phyloP scores from a whole-genome alignment of 2,888 invertebrate genomes.

The Lathronympha strigana region DNA sequence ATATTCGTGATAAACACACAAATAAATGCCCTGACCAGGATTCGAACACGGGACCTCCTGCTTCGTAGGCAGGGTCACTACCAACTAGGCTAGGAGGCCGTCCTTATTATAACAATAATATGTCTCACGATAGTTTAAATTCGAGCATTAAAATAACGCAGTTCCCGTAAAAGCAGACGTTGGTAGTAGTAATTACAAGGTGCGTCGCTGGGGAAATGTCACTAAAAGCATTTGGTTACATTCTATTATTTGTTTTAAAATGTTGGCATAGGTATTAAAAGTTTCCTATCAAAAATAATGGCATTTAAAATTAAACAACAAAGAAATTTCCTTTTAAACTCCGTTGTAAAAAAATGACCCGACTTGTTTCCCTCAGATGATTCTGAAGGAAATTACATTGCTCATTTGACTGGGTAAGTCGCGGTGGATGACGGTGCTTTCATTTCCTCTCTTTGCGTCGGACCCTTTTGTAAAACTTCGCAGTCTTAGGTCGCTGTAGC shows the following conservation, averaged over 20 bases:
- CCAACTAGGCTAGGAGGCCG: no score
- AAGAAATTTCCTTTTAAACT: constrained; percentile 29
- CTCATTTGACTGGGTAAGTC: constrained; percentile 54
- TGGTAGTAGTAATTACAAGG: constrained; percentile 28
- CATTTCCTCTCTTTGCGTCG: constrained; percentile 56
- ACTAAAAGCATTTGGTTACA: constrained; percentile 31
- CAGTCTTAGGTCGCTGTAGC: constrained; percentile 27
- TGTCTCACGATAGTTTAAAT: not conserved
- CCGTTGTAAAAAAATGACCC: constrained; percentile 33
- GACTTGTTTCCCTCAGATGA: constrained; percentile 44
- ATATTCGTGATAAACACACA: no score
- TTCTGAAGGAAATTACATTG: constrained; percentile 59
- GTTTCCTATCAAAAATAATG: not conserved
- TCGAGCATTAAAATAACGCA: not conserved
- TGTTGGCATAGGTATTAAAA: not conserved
- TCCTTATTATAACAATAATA: no score
- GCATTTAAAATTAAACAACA: constrained; percentile 23
- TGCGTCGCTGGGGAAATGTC: constrained; percentile 27
- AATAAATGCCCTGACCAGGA: no score
- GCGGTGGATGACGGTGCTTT: constrained; percentile 53
- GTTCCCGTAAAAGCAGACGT: constrained; percentile 25
- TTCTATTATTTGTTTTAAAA: constrained; percentile 8
- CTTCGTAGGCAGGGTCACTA: no score
- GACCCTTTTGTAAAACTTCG: constrained; percentile 50
- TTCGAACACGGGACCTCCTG: no score